Conservation (phyloP, 2,113 vertebrate species). For the Recurvirostra avosetta region DNA sequence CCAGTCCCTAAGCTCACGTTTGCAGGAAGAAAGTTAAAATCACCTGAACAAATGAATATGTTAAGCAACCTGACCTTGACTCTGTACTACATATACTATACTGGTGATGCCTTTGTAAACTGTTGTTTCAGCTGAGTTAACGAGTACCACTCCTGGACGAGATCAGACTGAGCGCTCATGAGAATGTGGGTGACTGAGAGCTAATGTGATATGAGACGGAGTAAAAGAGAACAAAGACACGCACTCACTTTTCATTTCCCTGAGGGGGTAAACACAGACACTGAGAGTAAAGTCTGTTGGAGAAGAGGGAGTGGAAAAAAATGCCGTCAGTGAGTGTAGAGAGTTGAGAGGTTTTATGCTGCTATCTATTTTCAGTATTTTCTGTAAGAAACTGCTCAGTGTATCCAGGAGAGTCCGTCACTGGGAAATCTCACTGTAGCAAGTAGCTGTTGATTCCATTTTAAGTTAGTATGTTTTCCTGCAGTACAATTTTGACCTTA, state of each 20-base stretch:
- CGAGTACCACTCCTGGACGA: neutral
- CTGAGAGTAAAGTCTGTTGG: neutral
- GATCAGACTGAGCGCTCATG: neutral
- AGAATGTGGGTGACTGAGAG: neutral
- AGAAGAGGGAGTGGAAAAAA: neutral
- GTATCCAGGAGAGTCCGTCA: neutral
- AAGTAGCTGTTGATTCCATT: neutral
- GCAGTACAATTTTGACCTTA: neutral
- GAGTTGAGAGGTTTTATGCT: neutral
- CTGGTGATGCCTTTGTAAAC: neutral
- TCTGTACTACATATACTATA: neutral
- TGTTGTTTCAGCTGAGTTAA: slow-evolving; percentile 1
- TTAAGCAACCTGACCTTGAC: slow-evolving; percentile 8
- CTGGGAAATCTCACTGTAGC: neutral
- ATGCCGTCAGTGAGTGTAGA: neutral
- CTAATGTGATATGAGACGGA: neutral
- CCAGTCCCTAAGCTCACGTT: neutral
- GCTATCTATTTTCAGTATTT: neutral
- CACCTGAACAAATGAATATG: neutral
- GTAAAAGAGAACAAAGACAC: neutral
- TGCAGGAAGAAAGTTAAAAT: neutral
- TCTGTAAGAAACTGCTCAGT: neutral
- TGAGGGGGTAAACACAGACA: neutral
- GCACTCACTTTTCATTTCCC: neutral
- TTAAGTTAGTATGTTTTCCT: neutral